Conservation (phyloP, 2,113 vertebrate genomes). For the Scartelaos histophorus region DNA sequence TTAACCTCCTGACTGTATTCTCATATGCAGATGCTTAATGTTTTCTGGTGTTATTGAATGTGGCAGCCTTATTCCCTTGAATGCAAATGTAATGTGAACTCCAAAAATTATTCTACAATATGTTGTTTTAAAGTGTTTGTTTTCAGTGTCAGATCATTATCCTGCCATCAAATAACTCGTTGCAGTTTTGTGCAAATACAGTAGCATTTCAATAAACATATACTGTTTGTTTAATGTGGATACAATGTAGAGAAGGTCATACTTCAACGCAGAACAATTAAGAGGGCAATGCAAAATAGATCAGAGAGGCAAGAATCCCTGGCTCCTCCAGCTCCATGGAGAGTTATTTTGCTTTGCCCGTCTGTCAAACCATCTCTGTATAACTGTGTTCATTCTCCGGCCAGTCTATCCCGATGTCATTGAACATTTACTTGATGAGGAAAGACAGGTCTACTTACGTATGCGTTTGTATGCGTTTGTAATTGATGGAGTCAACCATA, state of each 20-base stretch:
- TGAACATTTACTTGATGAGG: constrained; percentile 85
- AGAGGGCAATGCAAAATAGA: constrained; percentile 71
- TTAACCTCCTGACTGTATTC: constrained; percentile 48
- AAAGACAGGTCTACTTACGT: constrained; percentile 81
- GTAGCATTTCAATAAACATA: constrained; percentile 30
- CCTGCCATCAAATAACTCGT: constrained; percentile 14
- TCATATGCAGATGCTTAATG: constrained; percentile 42
- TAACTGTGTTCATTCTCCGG: constrained; percentile 59
- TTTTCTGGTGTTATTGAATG: constrained; percentile 35
- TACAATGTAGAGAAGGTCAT: constrained; percentile 37
- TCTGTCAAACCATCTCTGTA: constrained; percentile 67
- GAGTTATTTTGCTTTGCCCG: constrained; percentile 69
- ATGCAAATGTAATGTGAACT: constrained; percentile 40
- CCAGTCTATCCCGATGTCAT: constrained; percentile 76
- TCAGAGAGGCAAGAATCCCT: constrained; percentile 58
- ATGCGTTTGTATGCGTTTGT: constrained; percentile 73
- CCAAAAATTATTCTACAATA: constrained; percentile 15
- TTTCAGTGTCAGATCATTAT: constrained; percentile 29
- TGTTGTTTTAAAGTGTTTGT: constrained; percentile 25
- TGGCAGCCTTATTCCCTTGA: constrained; percentile 9
- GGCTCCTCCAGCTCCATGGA: constrained; percentile 53
- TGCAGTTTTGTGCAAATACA: constrained; percentile 22
- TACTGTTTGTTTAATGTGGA: constrained; percentile 15
- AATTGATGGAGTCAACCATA: constrained; percentile 79
- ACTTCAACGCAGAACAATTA: constrained; percentile 74